These are phyloP conservation scores for Sterrhoptilus dennistouni DNA, from an alignment of 2,113 vertebrate genomes.

Conservation along the genomic window DNA sequence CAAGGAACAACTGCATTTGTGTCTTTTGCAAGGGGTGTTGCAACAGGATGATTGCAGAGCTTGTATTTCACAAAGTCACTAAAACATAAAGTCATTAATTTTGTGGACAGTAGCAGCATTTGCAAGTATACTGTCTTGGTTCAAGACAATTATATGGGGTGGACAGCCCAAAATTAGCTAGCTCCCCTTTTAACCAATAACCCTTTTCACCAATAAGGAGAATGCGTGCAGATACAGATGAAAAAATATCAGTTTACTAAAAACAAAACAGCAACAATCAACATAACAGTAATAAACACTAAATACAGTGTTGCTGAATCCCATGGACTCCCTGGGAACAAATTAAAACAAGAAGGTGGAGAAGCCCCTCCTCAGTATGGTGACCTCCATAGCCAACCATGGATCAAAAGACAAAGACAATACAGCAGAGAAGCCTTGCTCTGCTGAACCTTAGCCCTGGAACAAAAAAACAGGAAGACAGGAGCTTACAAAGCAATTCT, in stretches of 20 bases:
- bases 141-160: neutral
- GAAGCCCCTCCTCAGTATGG: neutral
- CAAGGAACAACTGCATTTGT: neutral
- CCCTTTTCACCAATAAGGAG: neutral
- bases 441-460: neutral
- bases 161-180: neutral
- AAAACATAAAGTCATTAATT: neutral
- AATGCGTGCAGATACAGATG: neutral
- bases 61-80: neutral
- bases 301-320: neutral
- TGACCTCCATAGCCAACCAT: neutral
- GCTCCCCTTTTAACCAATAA: neutral
- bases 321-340: rapidly evolving
- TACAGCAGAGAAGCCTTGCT: neutral
- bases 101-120: neutral
- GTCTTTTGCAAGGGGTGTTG: neutral
- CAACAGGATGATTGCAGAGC: neutral
- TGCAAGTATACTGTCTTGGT: neutral
- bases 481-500: neutral
- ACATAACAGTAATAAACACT: neutral
- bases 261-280: neutral
- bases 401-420: neutral
- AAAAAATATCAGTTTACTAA: neutral
- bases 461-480: rapidly evolving
- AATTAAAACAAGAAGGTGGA: neutral